Base-by-base conservation (phyloP, 2,888 invertebrate species). In the Nomada goodeniana region DNA sequence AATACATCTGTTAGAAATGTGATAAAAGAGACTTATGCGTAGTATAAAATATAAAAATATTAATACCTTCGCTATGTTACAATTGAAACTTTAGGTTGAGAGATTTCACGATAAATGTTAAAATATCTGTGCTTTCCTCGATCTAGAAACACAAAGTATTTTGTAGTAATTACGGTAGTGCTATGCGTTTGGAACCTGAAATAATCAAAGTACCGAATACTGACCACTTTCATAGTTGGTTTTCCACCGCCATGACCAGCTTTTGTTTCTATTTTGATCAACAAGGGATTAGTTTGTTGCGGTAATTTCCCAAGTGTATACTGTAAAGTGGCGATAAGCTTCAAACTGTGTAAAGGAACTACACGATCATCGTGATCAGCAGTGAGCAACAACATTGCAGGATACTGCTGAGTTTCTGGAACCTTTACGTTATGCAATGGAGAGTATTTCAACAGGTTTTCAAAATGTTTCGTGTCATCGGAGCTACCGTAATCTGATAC, bases 301-400 rank as follows among this genome's bases (percentile, higher is more conserved):
- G 95, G 91, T 5, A 95, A 91, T 76, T 93, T 93, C 59, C 96
- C 96, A 20, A 97, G 92, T 59, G 95, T 95, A 91, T 98, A 95
- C 92, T 99, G 99, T 80, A 99, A 95, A 89, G 97, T 96, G 2
- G 99, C 99, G 80, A 98, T 97, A 94, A 97, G 98, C 94, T 99
- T 99, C 64, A 99, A 95, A 81, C 99, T 98, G 95, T 99, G 99
- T 86, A 98, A 95, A 68, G 99, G 99, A 86, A 99, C 99, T 85
- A 99, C 99, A 88, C 99, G 96, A 95, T 99, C 99, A 95, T 99
- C 99, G 94, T 99, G 99, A 95, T 99, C 99, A 26, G 98, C 99
- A n/a, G 99, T 99, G 88, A 98, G 94, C 81, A 99, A 95, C 84
- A 99, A 95, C 26, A 97, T 97, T 23, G 99, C 96, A 9, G 99